These are phyloP conservation scores for Calameuta pallipes DNA, from an alignment of 2,888 invertebrate genomes.

Conservation along the genomic window DNA sequence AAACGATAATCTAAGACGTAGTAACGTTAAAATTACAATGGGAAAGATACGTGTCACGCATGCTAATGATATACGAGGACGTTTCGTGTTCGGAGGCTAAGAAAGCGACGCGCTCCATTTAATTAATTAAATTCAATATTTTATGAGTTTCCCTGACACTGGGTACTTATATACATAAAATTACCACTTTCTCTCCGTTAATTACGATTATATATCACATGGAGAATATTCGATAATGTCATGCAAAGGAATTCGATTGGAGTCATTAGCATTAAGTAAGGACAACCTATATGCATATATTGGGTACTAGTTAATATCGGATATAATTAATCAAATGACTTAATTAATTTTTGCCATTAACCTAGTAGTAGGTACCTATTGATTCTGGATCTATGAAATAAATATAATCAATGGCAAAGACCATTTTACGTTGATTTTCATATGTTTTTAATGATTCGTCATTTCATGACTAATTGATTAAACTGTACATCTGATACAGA, in stretches of 20 bases:
- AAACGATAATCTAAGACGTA: background rate
- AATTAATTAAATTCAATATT: conserved; percentile 1
- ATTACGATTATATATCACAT: background rate
- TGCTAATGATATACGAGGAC: conserved; percentile 11
- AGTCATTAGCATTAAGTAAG: background rate
- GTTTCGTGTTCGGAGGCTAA: background rate
- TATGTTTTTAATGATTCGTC: background rate
- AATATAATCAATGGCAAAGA: background rate
- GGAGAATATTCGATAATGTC: background rate
- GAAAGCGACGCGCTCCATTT: background rate
- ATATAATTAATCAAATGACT: background rate
- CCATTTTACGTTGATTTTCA: background rate
- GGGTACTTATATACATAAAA: background rate
- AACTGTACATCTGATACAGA: background rate
- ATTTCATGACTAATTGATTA: background rate
- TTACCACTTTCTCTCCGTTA: background rate
- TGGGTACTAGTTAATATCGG: background rate
- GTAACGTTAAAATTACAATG: background rate
- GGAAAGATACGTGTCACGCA: conserved; percentile 10
- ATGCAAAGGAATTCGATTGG: background rate
- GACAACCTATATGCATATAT: background rate
- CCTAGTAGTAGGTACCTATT: background rate
- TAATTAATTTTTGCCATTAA: background rate
- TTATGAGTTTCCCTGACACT: background rate
- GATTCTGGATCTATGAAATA: background rate